Evolutionary conservation across 2,797 vertebrate species (phyloP).

Genomic region (Neosilurus mollespiculum): DNA sequence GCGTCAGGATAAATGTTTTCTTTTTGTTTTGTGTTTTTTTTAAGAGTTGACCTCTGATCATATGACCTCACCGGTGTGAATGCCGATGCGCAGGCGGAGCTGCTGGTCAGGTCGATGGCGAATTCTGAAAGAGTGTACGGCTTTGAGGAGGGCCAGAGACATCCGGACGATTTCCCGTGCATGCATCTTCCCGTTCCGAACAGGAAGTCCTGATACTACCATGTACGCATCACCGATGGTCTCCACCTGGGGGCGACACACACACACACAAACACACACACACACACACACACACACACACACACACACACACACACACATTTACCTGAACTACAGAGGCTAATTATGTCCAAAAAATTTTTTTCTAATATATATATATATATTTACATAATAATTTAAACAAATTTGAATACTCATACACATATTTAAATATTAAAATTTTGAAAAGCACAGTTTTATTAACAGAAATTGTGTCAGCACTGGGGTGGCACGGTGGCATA

Average conservation of each 20-base stretch:
- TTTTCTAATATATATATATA: too few species aligned
- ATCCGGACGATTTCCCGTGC: constrained; percentile 83
- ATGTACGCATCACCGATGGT: constrained; percentile 90
- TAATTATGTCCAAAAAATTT: neutral
- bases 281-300: constrained; percentile 2
- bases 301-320: neutral
- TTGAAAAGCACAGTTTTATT: too few species aligned
- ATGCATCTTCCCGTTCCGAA: constrained; percentile 82
- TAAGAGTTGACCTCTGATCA: neutral
- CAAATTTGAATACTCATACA: too few species aligned
- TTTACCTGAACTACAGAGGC: neutral
- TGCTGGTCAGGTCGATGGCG: constrained; percentile 81
- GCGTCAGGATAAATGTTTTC: neutral
- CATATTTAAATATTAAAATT: too few species aligned
- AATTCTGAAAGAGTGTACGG: constrained; percentile 83
- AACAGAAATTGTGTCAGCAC: too few species aligned
- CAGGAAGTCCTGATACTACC: constrained; percentile 88
- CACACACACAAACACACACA: constrained; percentile 10
- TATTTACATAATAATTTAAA: too few species aligned
- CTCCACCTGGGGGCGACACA: constrained; percentile 76
- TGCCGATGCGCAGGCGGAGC: constrained; percentile 82
- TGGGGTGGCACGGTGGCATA: too few species aligned
- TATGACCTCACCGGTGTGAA: constrained; percentile 80
- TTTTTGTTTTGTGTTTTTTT: neutral
- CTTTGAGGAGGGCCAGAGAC: constrained; percentile 83